Conservation (phyloP, 1,140 invertebrate species). For the Dysdera silvatica region DNA sequence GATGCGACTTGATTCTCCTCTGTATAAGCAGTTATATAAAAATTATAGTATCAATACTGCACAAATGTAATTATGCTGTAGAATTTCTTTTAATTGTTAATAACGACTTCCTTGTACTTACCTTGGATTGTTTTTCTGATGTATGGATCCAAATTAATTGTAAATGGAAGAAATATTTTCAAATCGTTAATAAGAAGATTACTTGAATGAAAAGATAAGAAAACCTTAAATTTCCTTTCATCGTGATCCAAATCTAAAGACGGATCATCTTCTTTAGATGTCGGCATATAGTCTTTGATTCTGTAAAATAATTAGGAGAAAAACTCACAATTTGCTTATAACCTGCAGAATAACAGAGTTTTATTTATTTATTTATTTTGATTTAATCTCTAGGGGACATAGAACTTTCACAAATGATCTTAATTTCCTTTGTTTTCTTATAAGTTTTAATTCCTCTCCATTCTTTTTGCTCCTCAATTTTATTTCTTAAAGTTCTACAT, state of each 20-base stretch:
- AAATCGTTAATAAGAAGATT: conserved; percentile 60
- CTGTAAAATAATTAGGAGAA: conserved; percentile 34
- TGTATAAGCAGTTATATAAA: conserved; percentile 32
- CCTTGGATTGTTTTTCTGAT: conserved; percentile 74
- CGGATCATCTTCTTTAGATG: conserved; percentile 76
- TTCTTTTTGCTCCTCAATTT: too few relatives aligned
- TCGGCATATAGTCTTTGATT: conserved; percentile 61
- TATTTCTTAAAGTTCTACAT: too few relatives aligned
- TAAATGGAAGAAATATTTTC: conserved; percentile 90
- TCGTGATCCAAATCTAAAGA: conserved; percentile 85
- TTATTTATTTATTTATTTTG: too few relatives aligned
- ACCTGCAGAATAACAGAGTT: too few relatives aligned
- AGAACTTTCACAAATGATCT: too few relatives aligned
- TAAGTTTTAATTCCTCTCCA: too few relatives aligned
- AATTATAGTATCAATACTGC: background rate
- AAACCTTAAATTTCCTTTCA: conserved; percentile 87
- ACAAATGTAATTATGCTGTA: background rate
- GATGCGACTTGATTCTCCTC: conserved; percentile 49
- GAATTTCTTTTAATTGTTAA: too few relatives aligned
- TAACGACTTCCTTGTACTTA: conserved; percentile 37
- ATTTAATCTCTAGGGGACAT: too few relatives aligned
- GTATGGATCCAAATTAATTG: conserved; percentile 93
- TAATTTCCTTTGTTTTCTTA: too few relatives aligned
- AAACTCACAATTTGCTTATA: too few relatives aligned
- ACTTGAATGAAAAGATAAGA: conserved; percentile 77